phyloP scores from a whole-genome alignment of 2,113 vertebrate species.

The Rhodinocichla rosea region DNA sequence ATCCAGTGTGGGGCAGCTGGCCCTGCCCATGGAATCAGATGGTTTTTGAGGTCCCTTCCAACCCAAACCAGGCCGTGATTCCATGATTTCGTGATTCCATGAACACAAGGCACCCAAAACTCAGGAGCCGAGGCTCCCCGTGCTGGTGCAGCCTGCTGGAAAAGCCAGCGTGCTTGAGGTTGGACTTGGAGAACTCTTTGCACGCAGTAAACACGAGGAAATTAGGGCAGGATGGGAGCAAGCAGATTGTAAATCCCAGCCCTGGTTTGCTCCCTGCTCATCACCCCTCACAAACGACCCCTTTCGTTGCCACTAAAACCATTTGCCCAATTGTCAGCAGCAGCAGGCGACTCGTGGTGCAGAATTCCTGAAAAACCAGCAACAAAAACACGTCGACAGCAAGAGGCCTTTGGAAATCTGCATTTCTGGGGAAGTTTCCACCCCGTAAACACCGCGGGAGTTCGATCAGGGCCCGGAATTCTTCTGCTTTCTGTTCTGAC shows the following conservation, averaged over 20 bases:
- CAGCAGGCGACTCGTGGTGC: neutral
- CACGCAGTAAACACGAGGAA: neutral
- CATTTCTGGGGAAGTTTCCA: slow-evolving; percentile 47
- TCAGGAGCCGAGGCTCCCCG: neutral
- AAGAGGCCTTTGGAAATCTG: slow-evolving; percentile 12
- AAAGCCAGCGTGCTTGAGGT: neutral
- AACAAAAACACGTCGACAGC: neutral
- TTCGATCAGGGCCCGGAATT: neutral
- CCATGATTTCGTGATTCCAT: neutral
- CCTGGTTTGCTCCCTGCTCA: neutral
- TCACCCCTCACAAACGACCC: neutral
- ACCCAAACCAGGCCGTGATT: neutral
- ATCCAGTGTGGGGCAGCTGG: neutral
- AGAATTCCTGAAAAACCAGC: slow-evolving; percentile 9
- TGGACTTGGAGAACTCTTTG: neutral
- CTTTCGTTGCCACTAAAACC: neutral
- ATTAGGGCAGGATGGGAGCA: neutral
- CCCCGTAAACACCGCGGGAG: slow-evolving; percentile 15
- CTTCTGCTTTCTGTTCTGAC: slow-evolving; percentile 44
- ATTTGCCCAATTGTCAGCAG: neutral
- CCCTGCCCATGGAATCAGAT: neutral
- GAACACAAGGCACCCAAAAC: neutral
- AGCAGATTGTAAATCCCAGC: neutral
- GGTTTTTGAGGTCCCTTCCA: neutral
- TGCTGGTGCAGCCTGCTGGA: neutral